These are phyloP conservation scores for Lucilia sericata DNA, from an alignment of 1,140 invertebrate genomes.

Conservation along the genomic window DNA sequence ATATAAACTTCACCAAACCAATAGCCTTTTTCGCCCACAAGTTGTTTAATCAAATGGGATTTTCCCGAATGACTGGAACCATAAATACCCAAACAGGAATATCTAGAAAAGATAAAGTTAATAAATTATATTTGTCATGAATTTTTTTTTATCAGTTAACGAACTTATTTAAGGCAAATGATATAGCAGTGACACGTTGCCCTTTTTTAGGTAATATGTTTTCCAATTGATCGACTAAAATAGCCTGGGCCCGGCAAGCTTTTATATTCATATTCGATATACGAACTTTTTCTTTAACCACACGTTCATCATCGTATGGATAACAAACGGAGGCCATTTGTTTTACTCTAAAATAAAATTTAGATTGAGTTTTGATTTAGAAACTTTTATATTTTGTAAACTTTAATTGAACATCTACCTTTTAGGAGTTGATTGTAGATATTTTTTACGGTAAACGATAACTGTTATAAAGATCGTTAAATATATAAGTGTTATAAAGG, in stretches of 20 bases:
- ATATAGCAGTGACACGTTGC: conserved; percentile 55
- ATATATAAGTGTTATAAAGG: conserved; percentile 43
- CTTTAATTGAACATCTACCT: conserved; percentile 54
- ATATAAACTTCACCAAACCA: conserved; percentile 63
- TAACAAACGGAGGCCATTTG: conserved; percentile 55
- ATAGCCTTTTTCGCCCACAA: conserved; percentile 59
- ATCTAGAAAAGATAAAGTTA: conserved; percentile 46
- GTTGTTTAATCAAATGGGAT: conserved; percentile 55
- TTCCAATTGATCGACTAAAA: conserved; percentile 63
- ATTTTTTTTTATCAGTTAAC: neutral
- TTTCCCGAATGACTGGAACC: conserved; percentile 56
- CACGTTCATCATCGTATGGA: conserved; percentile 60
- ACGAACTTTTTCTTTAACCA: conserved; percentile 59
- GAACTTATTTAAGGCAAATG: conserved; percentile 60
- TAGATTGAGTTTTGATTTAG: neutral
- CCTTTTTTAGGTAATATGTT: conserved; percentile 48
- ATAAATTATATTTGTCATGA: neutral
- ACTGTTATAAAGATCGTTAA: conserved; percentile 29
- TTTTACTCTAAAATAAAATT: conserved; percentile 43
- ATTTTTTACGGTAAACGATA: conserved; percentile 54
- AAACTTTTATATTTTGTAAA: conserved; percentile 47
- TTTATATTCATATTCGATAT: conserved; percentile 57
- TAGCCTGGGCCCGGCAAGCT: conserved; percentile 56
- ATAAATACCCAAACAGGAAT: conserved; percentile 60
- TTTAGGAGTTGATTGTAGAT: conserved; percentile 54